Percentiles rank a stretch among this genome's conserved stretches.
phyloP scores from a whole-genome alignment of 1,140 invertebrate species.

The Zaprionus lachaisei region DNA sequence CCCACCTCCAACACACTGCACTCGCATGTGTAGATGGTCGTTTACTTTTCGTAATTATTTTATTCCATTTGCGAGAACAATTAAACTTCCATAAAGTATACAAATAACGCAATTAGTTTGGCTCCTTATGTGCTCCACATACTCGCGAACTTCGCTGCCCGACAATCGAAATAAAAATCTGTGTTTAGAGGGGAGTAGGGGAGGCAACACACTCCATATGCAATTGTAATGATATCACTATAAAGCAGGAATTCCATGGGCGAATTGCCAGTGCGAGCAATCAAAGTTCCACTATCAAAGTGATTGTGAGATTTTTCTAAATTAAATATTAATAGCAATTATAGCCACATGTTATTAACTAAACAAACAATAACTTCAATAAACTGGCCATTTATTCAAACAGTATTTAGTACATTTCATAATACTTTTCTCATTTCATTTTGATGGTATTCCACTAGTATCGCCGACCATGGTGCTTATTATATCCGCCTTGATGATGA shows the following conservation, averaged over 20 bases:
- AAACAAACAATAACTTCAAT: not conserved
- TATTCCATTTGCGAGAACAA: constrained; percentile 55
- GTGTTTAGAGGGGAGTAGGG: constrained; percentile 5
- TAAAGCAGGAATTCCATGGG: too few relatives aligned
- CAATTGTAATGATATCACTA: not conserved
- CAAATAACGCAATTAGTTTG: constrained; percentile 60
- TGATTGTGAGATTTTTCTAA: not conserved
- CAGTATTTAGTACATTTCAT: constrained; percentile 9
- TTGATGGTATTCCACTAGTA: not conserved
- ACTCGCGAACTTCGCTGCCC: constrained; percentile 22
- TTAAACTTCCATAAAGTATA: constrained; percentile 62
- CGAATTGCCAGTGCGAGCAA: too few relatives aligned
- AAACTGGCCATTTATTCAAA: not conserved
- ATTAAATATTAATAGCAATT: not conserved
- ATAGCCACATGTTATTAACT: not conserved
- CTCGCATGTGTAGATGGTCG: constrained; percentile 8
- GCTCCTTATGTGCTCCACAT: constrained; percentile 22
- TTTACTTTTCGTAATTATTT: constrained; percentile 51
- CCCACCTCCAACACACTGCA: not conserved
- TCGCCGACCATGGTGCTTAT: constrained; percentile 4
- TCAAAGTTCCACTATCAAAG: too few relatives aligned
- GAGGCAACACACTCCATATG: constrained; percentile 7
- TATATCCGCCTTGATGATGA: not conserved
- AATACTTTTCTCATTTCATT: not conserved
- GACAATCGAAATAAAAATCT: constrained; percentile 26